Conservation (phyloP, 2,888 invertebrate genomes). For the Frankliniella fusca region DNA sequence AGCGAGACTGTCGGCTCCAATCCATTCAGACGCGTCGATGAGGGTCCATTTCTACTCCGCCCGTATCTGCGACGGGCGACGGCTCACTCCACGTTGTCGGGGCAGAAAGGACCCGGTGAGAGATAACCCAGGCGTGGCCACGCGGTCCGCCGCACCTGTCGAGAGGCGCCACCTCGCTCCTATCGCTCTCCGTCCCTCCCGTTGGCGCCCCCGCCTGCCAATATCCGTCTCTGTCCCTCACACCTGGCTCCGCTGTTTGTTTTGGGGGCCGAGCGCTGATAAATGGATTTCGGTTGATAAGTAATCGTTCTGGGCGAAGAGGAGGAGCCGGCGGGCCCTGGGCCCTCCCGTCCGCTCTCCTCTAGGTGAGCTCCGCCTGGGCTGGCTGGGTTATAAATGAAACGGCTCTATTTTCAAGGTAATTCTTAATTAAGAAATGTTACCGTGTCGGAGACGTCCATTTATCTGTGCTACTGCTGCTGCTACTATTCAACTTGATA, state of each 20-base stretch:
- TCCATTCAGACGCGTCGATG: not conserved
- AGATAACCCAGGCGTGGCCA: not conserved
- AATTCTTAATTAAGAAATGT: constrained; percentile 21
- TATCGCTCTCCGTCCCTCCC: not conserved
- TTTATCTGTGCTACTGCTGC: not conserved
- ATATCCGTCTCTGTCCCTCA: constrained; percentile 10
- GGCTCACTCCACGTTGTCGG: not conserved
- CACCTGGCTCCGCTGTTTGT: not conserved
- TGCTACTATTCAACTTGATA: not conserved
- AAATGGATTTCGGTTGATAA: constrained; percentile 16
- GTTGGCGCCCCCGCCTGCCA: not conserved
- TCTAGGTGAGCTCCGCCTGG: too few relatives aligned
- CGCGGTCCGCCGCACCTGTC: not conserved
- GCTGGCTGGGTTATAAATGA: constrained; percentile 10
- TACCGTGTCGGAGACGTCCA: not conserved
- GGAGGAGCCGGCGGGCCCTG: not conserved
- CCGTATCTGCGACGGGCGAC: not conserved
- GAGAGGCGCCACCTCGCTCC: not conserved
- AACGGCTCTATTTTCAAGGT: not conserved
- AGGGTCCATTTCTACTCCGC: not conserved
- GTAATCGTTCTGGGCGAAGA: not conserved
- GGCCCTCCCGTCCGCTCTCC: not conserved
- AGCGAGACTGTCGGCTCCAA: not conserved
- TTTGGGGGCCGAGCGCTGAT: constrained; percentile 1
- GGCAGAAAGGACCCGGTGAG: not conserved